Evolutionary conservation across 2,797 vertebrate genomes (phyloP).

Genomic region (Emys orbicularis): DNA sequence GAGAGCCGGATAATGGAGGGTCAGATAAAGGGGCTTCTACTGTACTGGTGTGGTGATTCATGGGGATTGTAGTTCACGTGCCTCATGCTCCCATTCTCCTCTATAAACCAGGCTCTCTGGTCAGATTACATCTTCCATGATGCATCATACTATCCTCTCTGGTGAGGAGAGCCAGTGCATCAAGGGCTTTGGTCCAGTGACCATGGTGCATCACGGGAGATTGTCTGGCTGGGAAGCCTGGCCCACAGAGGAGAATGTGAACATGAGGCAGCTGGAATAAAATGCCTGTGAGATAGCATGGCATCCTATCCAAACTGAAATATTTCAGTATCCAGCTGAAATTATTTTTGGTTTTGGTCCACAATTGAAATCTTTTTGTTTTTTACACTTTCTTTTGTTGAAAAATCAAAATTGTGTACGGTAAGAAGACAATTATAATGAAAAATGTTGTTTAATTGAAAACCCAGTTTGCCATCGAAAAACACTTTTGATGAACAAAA

Average conservation of each 20-base stretch:
- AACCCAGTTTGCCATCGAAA: background rate
- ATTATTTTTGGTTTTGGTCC: background rate
- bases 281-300: background rate
- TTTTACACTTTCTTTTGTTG: background rate
- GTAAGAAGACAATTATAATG: background rate
- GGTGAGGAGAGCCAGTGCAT: background rate
- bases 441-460: background rate
- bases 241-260: background rate
- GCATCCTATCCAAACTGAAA: background rate
- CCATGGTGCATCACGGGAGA: background rate
- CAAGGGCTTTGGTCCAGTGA: background rate
- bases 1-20: background rate
- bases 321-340: background rate
- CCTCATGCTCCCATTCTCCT: background rate
- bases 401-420: background rate
- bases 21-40: background rate
- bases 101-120: background rate
- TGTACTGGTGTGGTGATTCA: background rate
- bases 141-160: background rate
- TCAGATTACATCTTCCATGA: background rate
- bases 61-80: background rate
- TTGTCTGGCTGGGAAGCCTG: background rate
- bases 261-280: background rate
- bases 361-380: background rate
- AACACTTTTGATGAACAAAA: background rate